Base-by-base conservation (phyloP, 2,113 vertebrate genomes). In the Pseudonaja textilis region DNA sequence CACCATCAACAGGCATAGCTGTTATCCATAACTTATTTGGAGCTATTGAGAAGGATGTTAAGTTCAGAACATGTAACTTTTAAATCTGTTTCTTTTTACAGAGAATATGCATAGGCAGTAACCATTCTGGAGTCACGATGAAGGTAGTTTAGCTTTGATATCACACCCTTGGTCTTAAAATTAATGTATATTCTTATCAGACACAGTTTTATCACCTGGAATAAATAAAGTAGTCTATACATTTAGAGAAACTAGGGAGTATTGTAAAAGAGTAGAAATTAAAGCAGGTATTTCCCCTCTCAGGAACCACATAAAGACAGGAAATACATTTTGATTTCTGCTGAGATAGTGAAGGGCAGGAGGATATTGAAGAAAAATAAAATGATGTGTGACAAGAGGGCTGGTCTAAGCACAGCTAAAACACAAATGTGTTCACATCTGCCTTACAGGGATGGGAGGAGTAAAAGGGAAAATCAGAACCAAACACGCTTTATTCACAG, bases 381-480 rank as follows among this genome's bases (percentile, higher is more conserved):
- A 92, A 88, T 54, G 34, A 56, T 47, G 56, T 55, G 39, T 85
- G 91, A 89, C 91, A 92, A 55, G 61, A 89, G 18, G 25, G 47
- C 50, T 42, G 23, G 25, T 47, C 5, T 81, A 85, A 57, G 61
- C 39, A 56, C 52, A 81, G 61, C 34, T 92, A 81, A 89, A 89
- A 92, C 2, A 45, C 87, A 89, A 56, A 92, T 26, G 56, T 45
- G n/a, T 18, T 45, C 39, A 89, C 87, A 92, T 88, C 34, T 89
- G 87, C 50, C 26, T 89, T 81, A 52, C 5, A 47, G 61, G 45
- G 10, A 45, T 86, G 64, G 26, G 47, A 26, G 56, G 85, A 42
- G 50, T 2, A 50, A 61, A 91, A 57, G 25, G 22, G 39, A 91
- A 91, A 93, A 81, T 91, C 93, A 88, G 81, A 90, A 29, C 50